A percentile compares a stretch with the other conserved stretches of the same genome.
Conservation (phyloP, 1,140 invertebrate genomes). For the Bombus confusus region DNA sequence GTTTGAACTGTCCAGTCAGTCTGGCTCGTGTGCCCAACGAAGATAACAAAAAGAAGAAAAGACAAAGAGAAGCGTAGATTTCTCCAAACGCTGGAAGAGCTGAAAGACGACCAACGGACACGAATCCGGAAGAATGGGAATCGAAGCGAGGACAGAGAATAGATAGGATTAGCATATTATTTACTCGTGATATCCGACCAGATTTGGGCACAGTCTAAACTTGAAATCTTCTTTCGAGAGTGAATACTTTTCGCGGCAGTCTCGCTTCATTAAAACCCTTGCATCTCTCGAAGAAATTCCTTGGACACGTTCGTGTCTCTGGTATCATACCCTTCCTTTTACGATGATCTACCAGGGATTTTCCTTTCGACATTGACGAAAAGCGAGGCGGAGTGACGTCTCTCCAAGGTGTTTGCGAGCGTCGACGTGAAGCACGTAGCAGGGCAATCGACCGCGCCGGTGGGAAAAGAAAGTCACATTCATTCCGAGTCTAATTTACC, state of each 20-base stretch:
- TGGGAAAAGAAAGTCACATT: constrained; percentile 67
- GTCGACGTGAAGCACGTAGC: constrained; percentile 39
- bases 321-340: not conserved
- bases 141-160: constrained; percentile 55
- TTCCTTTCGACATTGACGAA: not conserved
- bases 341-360: not conserved
- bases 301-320: not conserved
- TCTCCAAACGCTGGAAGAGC: not conserved
- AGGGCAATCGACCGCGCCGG: constrained; percentile 9
- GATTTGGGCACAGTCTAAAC: constrained; percentile 74
- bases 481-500: constrained; percentile 68
- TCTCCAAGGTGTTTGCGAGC: no score
- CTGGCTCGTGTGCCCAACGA: not conserved
- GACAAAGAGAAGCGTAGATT: not conserved
- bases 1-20: constrained; percentile 27
- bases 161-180: constrained; percentile 78
- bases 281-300: constrained; percentile 55
- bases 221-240: constrained; percentile 78
- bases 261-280: constrained; percentile 73
- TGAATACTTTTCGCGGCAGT: constrained; percentile 68
- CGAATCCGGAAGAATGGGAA: constrained; percentile 47
- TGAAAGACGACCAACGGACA: not conserved
- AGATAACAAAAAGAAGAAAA: constrained; percentile 8
- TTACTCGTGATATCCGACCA: constrained; percentile 75
- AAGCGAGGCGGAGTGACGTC: not conserved